Percentiles rank a stretch among this genome's conserved stretches.
phyloP scores from a whole-genome alignment of 1,140 invertebrate genomes.

The Euura lappo region DNA sequence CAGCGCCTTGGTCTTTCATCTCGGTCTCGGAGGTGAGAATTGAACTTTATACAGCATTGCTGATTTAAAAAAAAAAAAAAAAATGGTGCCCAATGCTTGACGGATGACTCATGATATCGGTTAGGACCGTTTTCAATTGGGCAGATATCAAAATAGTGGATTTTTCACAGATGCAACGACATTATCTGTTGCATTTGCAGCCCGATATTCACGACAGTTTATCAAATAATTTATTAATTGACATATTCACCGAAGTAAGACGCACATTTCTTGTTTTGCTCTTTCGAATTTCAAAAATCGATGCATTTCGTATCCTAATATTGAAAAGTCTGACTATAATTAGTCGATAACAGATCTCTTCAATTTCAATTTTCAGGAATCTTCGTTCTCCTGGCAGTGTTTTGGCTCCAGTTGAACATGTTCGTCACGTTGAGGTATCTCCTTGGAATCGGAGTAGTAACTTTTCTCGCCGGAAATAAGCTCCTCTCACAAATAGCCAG shows the following conservation, averaged over 20 bases:
- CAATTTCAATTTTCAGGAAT: conserved; percentile 69
- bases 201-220: conserved; percentile 50
- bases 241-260: too few species aligned
- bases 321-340: conserved; percentile 2
- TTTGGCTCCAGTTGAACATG: conserved; percentile 95
- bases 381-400: conserved; percentile 84
- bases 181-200: conserved; percentile 46
- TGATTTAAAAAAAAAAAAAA: background rate
- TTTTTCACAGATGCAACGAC: conserved; percentile 51
- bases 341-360: too few species aligned
- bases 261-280: too few species aligned
- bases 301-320: conserved; percentile 11
- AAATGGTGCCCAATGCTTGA: conserved; percentile 44
- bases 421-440: conserved; percentile 94
- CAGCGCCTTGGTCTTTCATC: conserved; percentile 86
- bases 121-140: conserved; percentile 45
- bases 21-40: conserved; percentile 74
- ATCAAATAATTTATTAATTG: conserved; percentile 11
- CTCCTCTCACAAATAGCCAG: conserved; percentile 77
- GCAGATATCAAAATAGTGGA: conserved; percentile 46
- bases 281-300: too few species aligned
- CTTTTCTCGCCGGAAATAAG: conserved; percentile 92
- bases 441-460: conserved; percentile 79
- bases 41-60: too few species aligned
- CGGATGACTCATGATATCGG: conserved; percentile 30